phyloP scores from a whole-genome alignment of 2,797 vertebrate genomes.

The Scomberomorus guttatus region DNA sequence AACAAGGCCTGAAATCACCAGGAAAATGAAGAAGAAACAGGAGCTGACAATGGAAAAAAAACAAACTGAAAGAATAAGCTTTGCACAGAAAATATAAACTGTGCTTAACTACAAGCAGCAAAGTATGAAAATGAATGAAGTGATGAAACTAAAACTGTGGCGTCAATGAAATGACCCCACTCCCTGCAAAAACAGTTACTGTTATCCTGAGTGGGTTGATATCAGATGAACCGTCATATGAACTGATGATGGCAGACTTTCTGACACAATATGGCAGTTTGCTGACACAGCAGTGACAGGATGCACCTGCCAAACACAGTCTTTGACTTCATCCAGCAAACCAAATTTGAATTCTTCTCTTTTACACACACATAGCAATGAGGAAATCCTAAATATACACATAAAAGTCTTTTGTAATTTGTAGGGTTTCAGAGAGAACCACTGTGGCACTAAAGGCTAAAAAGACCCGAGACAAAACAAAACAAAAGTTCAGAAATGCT shows the following conservation, averaged over 20 bases:
- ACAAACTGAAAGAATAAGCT: background rate
- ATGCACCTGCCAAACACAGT: background rate
- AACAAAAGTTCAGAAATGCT: too few relatives aligned
- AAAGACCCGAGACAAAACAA: background rate
- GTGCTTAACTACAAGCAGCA: background rate
- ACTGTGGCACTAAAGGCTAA: background rate
- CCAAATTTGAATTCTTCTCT: background rate
- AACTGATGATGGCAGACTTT: background rate
- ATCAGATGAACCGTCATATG: background rate
- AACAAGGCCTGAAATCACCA: background rate
- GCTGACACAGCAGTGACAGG: slow-evolving; percentile 4
- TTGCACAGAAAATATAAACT: too few relatives aligned
- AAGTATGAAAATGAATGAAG: background rate
- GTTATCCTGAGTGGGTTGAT: slow-evolving; percentile 1
- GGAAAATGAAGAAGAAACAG: background rate
- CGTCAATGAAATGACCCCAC: background rate
- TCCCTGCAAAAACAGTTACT: background rate
- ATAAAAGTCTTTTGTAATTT: background rate
- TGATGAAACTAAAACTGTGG: background rate
- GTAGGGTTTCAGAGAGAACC: background rate
- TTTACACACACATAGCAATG: background rate
- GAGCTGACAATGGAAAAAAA: background rate
- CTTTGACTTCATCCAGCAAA: background rate
- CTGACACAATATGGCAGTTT: background rate
- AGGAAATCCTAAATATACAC: background rate